phyloP scores from a whole-genome alignment of 53 echinoderm and acorn worm species.

The Glandiceps talaboti region DNA sequence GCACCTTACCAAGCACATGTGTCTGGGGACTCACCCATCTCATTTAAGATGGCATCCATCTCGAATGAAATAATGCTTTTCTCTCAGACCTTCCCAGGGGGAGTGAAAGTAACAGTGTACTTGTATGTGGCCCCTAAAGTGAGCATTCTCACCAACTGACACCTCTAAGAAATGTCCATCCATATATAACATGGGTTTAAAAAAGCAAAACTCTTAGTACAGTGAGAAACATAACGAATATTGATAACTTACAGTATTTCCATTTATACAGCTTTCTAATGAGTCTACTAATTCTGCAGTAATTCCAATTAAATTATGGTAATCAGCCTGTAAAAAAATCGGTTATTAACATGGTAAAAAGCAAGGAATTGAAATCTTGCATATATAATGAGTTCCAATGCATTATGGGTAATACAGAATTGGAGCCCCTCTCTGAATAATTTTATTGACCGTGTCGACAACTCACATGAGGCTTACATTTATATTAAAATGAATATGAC shows the following conservation, averaged over 20 bases:
- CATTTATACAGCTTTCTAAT: slow-evolving; percentile 86
- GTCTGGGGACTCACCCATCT: neutral
- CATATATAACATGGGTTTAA: too few species aligned
- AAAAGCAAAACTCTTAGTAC: neutral
- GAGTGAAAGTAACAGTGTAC: slow-evolving; percentile 6
- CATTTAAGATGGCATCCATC: slow-evolving; percentile 13
- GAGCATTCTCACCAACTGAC: slow-evolving; percentile 25
- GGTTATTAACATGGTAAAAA: neutral
- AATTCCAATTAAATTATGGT: slow-evolving; percentile 94
- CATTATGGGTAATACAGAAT: neutral
- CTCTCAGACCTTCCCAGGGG: slow-evolving; percentile 79
- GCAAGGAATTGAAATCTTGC: neutral
- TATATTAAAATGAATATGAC: too few species aligned
- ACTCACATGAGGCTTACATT: too few species aligned
- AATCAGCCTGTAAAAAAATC: slow-evolving; percentile 65
- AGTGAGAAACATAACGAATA: neutral
- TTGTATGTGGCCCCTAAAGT: slow-evolving; percentile 52
- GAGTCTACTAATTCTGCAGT: slow-evolving; percentile 96
- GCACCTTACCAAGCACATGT: slow-evolving; percentile 3
- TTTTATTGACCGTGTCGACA: too few species aligned
- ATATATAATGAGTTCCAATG: neutral
- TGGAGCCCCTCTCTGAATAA: too few species aligned
- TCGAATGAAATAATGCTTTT: slow-evolving; percentile 28
- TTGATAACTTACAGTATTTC: slow-evolving; percentile 47
- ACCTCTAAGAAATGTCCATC: neutral